phyloP scores from a whole-genome alignment of 2,888 invertebrate species.

The Arrhopalites spinosus region DNA sequence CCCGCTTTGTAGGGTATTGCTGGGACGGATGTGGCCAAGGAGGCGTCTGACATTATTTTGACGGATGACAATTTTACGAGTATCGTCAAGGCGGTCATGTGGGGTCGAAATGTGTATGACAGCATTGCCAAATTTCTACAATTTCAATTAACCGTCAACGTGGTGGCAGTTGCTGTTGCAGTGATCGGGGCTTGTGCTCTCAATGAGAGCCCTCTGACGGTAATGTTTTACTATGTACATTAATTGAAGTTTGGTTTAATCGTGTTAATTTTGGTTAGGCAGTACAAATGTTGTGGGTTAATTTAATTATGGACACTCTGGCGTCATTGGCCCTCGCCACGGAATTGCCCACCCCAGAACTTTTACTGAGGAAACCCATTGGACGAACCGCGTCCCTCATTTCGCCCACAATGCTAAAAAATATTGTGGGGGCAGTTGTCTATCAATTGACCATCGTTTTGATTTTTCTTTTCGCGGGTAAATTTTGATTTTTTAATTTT shows the following conservation, averaged over 20 bases:
- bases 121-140: constrained; percentile 99
- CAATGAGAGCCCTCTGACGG: constrained; percentile 94
- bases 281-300: constrained; percentile 69
- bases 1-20: constrained; percentile 94
- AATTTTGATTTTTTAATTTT: not conserved
- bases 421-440: constrained; percentile 65
- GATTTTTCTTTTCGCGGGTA: constrained; percentile 63
- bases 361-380: constrained; percentile 63
- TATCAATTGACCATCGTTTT: constrained; percentile 66
- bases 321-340: constrained; percentile 65
- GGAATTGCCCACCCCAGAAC: constrained; percentile 64
- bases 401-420: constrained; percentile 66
- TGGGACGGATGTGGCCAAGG: constrained; percentile 99
- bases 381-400: constrained; percentile 65
- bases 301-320: constrained; percentile 67
- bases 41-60: constrained; percentile 98
- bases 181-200: constrained; percentile 98
- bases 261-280: constrained; percentile 66
- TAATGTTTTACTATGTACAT: constrained; percentile 59
- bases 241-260: too few relatives aligned
- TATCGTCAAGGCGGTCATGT: constrained; percentile 99
- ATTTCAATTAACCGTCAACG: constrained; percentile 98
- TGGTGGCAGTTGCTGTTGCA: constrained; percentile 97
- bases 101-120: constrained; percentile 99
- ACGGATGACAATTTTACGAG: constrained; percentile 99